phyloP scores from a whole-genome alignment of 2,888 invertebrate genomes.

The Melanophora roralis region DNA sequence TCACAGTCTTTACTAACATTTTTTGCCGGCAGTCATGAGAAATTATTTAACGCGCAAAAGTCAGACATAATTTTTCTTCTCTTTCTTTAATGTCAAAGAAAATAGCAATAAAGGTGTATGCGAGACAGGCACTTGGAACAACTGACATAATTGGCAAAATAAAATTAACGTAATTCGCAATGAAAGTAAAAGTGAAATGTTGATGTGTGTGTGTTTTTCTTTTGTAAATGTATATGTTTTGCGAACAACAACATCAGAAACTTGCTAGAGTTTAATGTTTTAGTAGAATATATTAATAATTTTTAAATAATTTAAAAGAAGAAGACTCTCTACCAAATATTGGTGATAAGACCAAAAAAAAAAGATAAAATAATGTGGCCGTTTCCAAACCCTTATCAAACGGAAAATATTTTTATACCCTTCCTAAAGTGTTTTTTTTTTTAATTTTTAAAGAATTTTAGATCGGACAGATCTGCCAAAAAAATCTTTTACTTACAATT shows the following conservation, averaged over 20 bases:
- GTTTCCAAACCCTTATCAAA: too few relatives aligned
- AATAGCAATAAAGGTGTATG: slow-evolving; percentile 6
- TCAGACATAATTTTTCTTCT: neutral
- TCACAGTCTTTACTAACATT: slow-evolving; percentile 13
- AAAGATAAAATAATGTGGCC: too few relatives aligned
- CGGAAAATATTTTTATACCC: too few relatives aligned
- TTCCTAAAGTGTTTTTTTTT: too few relatives aligned
- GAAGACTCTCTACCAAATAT: too few relatives aligned
- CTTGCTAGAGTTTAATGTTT: neutral
- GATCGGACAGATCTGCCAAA: too few relatives aligned
- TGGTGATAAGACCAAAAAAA: too few relatives aligned
- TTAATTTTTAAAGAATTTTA: too few relatives aligned
- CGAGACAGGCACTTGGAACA: slow-evolving; percentile 28
- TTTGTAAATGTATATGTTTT: slow-evolving; percentile 8
- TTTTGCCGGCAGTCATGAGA: slow-evolving; percentile 35
- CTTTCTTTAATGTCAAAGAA: slow-evolving; percentile 30
- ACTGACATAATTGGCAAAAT: slow-evolving; percentile 54
- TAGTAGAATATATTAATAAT: neutral
- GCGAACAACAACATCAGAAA: neutral
- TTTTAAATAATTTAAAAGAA: too few relatives aligned
- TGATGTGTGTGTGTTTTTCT: slow-evolving; percentile 1
- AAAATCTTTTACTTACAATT: too few relatives aligned
- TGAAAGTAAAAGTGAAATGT: slow-evolving; percentile 67
- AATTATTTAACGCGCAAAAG: slow-evolving; percentile 41
- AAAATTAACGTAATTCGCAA: slow-evolving; percentile 54